Base-by-base conservation (phyloP, 64 coral and sea anemone species). In the Dendronephthya gigantea region DNA sequence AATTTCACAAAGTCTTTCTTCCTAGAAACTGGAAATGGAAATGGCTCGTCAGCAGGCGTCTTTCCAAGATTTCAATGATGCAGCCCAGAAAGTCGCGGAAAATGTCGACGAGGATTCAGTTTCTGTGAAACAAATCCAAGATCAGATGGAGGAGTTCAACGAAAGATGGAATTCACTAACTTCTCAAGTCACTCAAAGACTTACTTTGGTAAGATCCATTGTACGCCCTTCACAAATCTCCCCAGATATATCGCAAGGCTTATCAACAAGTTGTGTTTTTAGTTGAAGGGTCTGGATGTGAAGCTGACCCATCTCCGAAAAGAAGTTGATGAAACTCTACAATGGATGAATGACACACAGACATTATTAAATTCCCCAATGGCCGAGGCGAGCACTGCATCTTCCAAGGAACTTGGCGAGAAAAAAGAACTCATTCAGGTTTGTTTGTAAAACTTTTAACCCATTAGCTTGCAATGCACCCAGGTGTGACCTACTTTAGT, bases 81-180 rank as follows among this genome's bases (percentile, higher is more conserved):
- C 95, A 27, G 95, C 95, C 15, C 92, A 98, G 35, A 90, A 90
- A 48, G 95, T 98, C 10, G 95, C 95, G 0, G 95, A 98, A 49
- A 93, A 98, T 35, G 35, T 98, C 40, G 95, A 98, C 0, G 95
- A 98, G 82, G 84, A 83, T 22, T 98, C 95, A 0, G 83, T 89
- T 2, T 92, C 89, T 37, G 92, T 98, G 81, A 85, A 89, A 1
- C 87, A 90, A 45, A 98, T 98, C 40, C 95, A 98, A n/a, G 95
- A 98, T 55, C 93, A 89, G 36, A 98, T 98, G 95, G 95, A 98
- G 48, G 95, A 98, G 39, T 98, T 98, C 16, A 98, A 98, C 68
- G 95, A 98, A 50, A 87, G 90, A 40, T 98, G 95, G 95, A 98
- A 98, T 50, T 86, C 86, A 34, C 85, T 98, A 14, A 98, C 95